phyloP scores from a whole-genome alignment of 2,113 vertebrate genomes.

The Delphinus delphis region DNA sequence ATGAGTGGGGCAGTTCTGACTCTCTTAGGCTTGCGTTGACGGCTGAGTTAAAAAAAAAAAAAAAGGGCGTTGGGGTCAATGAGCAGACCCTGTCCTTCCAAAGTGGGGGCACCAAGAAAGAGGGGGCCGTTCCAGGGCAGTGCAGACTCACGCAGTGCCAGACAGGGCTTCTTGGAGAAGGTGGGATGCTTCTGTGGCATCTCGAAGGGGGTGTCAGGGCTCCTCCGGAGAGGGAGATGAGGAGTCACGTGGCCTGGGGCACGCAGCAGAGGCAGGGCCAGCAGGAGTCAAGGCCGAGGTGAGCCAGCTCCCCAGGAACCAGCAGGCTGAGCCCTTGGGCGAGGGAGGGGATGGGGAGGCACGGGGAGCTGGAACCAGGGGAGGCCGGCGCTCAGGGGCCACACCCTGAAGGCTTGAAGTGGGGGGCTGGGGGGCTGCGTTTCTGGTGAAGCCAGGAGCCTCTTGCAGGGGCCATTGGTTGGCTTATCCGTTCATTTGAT shows the following conservation, averaged over 20 bases:
- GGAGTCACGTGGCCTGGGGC: rapidly evolving
- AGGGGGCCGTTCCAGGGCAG: not conserved
- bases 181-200: not conserved
- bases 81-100: not conserved
- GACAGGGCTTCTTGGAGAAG: not conserved
- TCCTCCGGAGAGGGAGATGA: not conserved
- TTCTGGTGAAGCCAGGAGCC: not conserved
- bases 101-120: not conserved
- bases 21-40: not conserved
- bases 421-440: rapidly evolving
- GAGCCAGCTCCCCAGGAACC: rapidly evolving
- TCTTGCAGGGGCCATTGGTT: rapidly evolving
- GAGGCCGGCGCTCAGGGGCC: not conserved
- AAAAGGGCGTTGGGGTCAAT: too few relatives aligned
- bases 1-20: not conserved
- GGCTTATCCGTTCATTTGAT: rapidly evolving
- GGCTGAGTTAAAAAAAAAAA: too few relatives aligned
- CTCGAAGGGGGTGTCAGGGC: rapidly evolving
- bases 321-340: too few relatives aligned
- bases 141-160: not conserved
- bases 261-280: rapidly evolving
- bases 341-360: not conserved
- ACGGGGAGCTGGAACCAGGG: too few relatives aligned
- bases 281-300: not conserved
- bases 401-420: not conserved